These are phyloP conservation scores for Melanostigma gelatinosum DNA, from an alignment of 2,113 vertebrate genomes.

Conservation along the genomic window DNA sequence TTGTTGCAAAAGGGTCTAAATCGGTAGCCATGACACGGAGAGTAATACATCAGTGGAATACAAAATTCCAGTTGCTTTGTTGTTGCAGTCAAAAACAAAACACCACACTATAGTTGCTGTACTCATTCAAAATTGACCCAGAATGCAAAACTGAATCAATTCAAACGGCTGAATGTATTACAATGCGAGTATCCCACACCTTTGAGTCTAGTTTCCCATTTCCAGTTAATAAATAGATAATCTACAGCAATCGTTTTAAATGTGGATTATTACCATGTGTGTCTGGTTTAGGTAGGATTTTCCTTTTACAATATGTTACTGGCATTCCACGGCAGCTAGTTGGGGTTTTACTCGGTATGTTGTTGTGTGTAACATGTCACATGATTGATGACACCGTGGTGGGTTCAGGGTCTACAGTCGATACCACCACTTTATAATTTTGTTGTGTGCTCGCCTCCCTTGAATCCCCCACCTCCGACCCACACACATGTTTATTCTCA, in stretches of 20 bases:
- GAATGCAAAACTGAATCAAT: neutral
- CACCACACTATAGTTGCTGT: neutral
- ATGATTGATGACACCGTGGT: conserved; percentile 51
- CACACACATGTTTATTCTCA: conserved; percentile 11
- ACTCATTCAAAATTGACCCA: neutral
- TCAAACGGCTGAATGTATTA: neutral
- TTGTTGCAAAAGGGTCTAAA: neutral
- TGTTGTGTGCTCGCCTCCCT: conserved; percentile 13
- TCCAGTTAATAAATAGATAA: neutral
- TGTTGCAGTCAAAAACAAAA: conserved; percentile 12
- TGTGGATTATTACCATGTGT: neutral
- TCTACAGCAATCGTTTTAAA: neutral
- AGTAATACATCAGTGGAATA: neutral
- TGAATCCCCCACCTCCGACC: neutral
- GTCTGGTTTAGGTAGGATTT: neutral
- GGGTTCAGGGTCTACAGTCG: conserved; percentile 20
- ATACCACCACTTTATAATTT: conserved; percentile 42
- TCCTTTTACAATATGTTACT: neutral
- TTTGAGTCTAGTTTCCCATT: conserved; percentile 6
- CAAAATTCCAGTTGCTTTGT: neutral
- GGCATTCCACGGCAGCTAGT: conserved; percentile 11
- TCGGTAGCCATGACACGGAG: neutral
- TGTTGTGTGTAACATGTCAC: conserved; percentile 21
- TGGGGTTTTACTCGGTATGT: conserved; percentile 24
- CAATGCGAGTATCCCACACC: neutral